A percentile compares a stretch with the other conserved stretches of the same genome.
Conservation (phyloP, 2,888 invertebrate genomes). For the Mesorhabditis sp. region DNA sequence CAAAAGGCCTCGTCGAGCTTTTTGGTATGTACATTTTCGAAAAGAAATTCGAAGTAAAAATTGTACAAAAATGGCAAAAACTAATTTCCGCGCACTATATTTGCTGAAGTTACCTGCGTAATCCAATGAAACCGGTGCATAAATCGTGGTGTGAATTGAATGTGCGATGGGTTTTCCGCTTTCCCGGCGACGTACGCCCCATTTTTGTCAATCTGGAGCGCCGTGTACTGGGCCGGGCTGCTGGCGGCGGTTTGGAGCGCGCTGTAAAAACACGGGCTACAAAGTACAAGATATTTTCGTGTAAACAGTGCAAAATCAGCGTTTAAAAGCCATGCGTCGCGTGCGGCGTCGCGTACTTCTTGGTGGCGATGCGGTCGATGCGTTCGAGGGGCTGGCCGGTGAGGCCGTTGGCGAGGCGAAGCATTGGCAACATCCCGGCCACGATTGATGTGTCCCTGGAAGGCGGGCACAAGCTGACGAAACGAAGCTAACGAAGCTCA, state of each 20-base stretch:
- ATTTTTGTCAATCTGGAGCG: conserved; percentile 25
- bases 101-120: conserved; percentile 15
- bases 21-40: too few species aligned
- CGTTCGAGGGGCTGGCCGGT: conserved; percentile 3
- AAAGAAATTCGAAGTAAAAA: too few species aligned
- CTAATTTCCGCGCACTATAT: too few species aligned
- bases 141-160: conserved; percentile 38
- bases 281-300: too few species aligned
- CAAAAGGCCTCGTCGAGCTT: too few species aligned
- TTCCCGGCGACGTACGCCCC: conserved; percentile 1
- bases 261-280: conserved; percentile 3
- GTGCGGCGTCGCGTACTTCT: not conserved
- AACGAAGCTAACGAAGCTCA: too few species aligned
- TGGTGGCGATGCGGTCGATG: not conserved
- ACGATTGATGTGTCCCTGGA: conserved; percentile 51
- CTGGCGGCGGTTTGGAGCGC: conserved; percentile 10
- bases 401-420: conserved; percentile 33
- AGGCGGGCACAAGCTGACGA: too few species aligned
- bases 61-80: too few species aligned
- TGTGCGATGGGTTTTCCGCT: conserved; percentile 14
- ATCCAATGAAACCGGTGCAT: conserved; percentile 56
- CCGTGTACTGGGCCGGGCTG: conserved; percentile 20
- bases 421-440: conserved; percentile 47
- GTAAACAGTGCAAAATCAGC: too few species aligned
- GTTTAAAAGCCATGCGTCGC: too few species aligned